Percentiles rank a stretch among this genome's conserved stretches.
These are phyloP conservation scores for Amblyjoppa fuscipennis DNA, from an alignment of 2,888 invertebrate species.

Conservation along the genomic window DNA sequence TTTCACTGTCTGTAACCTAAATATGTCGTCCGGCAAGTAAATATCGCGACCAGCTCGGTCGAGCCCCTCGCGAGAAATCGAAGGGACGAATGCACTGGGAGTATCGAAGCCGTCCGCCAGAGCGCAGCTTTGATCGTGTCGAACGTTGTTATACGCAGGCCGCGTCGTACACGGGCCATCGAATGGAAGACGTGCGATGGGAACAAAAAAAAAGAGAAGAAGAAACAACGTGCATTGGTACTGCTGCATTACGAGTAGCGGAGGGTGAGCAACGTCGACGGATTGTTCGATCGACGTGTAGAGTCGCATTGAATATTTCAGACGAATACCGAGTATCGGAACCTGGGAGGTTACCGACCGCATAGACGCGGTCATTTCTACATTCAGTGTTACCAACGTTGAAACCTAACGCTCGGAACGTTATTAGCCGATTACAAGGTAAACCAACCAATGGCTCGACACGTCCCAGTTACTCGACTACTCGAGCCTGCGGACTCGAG, in stretches of 20 bases:
- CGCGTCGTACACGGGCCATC: background rate
- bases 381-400: background rate
- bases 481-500: no score
- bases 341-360: slow-evolving; percentile 67
- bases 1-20: slow-evolving; percentile 66
- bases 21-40: slow-evolving; percentile 67
- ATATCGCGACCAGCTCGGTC: slow-evolving; percentile 62
- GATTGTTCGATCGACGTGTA: slow-evolving; percentile 69
- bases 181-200: slow-evolving; percentile 2
- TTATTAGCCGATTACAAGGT: no score
- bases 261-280: slow-evolving; percentile 47
- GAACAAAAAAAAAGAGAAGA: no score
- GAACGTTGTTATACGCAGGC: background rate
- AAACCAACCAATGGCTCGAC: no score
- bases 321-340: slow-evolving; percentile 59
- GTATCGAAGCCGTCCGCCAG: slow-evolving; percentile 58
- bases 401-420: background rate
- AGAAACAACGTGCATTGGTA: background rate
- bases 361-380: slow-evolving; percentile 1
- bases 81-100: slow-evolving; percentile 60
- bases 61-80: slow-evolving; percentile 58
- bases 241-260: background rate
- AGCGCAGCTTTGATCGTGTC: slow-evolving; percentile 62
- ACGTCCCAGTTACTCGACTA: no score
- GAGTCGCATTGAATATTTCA: slow-evolving; percentile 70